Evolutionary conservation across 37 sponge, comb jelly and placozoan genomes (phyloP).

Genomic region (Lycopodina hypogea): DNA sequence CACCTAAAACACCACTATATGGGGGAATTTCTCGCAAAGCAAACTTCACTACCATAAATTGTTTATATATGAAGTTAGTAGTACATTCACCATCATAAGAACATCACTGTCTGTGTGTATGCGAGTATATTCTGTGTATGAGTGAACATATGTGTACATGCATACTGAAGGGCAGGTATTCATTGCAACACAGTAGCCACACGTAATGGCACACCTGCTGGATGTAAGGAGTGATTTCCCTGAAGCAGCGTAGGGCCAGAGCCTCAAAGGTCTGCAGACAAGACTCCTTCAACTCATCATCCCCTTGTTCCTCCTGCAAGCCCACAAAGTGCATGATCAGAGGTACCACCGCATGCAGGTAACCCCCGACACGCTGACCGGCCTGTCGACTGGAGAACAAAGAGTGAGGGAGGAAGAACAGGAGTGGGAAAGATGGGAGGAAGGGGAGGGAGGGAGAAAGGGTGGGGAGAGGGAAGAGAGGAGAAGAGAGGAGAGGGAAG

Average conservation of each 20-base stretch:
- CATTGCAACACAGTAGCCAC: neutral
- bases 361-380: conserved; percentile 78
- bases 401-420: neutral
- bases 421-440: neutral
- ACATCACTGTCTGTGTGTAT: no score
- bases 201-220: conserved; percentile 40
- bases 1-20: no score
- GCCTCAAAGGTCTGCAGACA: conserved; percentile 93
- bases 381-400: conserved; percentile 81
- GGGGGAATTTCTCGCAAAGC: no score
- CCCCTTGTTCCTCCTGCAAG: conserved; percentile 52
- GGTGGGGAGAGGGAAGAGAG: no score
- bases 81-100: no score
- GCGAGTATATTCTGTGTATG: no score
- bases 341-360: conserved; percentile 76
- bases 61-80: no score
- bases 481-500: no score
- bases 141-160: neutral
- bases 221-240: conserved; percentile 86
- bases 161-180: no score
- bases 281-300: conserved; percentile 93
- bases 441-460: neutral
- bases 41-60: no score
- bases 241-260: conserved; percentile 81
- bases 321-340: conserved; percentile 70